A percentile compares a stretch with the other conserved stretches of the same genome.
phyloP scores from a whole-genome alignment of 1,140 invertebrate species.

The Zaprionus africanus region DNA sequence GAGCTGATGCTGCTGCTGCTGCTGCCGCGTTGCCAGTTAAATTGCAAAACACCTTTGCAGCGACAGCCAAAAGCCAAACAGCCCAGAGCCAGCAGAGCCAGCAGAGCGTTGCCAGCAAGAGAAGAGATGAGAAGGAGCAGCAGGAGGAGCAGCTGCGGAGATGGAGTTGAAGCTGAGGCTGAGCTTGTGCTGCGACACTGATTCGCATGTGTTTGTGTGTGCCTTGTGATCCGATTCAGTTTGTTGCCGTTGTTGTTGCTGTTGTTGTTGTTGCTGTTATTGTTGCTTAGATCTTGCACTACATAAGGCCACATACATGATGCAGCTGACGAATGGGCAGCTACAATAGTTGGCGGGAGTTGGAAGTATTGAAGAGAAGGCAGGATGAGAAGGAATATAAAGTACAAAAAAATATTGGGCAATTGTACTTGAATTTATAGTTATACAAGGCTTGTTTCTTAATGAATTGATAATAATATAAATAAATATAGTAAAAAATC shows the following conservation, averaged over 20 bases:
- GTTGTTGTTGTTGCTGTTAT: slow-evolving; percentile 29
- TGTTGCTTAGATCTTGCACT: slow-evolving; percentile 49
- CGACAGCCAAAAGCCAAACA: slow-evolving; percentile 53
- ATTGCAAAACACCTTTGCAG: slow-evolving; percentile 82
- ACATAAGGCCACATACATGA: slow-evolving; percentile 49
- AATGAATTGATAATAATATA: not conserved
- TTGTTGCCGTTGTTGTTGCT: not conserved
- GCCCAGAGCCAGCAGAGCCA: slow-evolving; percentile 15
- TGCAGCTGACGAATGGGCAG: slow-evolving; percentile 43
- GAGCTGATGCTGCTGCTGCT: slow-evolving; percentile 52
- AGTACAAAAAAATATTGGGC: not conserved
- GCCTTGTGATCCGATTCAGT: slow-evolving; percentile 60
- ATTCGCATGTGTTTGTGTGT: slow-evolving; percentile 33
- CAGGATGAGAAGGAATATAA: not conserved
- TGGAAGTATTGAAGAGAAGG: too few relatives aligned
- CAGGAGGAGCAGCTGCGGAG: slow-evolving; percentile 3
- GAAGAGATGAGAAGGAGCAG: not conserved
- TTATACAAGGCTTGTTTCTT: not conserved
- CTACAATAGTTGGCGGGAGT: slow-evolving; percentile 24
- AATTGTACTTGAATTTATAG: too few relatives aligned
- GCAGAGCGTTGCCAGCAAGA: not conserved
- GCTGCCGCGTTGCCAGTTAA: slow-evolving; percentile 74
- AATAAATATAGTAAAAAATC: not conserved
- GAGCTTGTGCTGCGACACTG: slow-evolving; percentile 14
- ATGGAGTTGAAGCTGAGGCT: slow-evolving; percentile 3